Base-by-base conservation (phyloP, 2,888 invertebrate genomes). In the Clusia tigrina region DNA sequence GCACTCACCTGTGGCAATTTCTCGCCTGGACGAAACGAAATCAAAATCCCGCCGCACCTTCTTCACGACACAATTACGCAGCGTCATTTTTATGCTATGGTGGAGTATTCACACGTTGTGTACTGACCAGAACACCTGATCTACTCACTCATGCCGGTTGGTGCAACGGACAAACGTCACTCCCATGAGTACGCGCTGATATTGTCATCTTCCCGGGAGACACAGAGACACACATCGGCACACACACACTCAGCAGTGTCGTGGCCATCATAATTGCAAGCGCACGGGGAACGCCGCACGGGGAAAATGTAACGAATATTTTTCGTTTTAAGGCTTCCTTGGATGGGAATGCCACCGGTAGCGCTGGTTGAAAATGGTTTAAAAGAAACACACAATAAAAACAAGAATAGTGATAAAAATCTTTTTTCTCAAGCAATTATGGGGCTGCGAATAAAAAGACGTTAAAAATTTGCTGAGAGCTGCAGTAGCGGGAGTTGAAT, bases 381-480 rank as follows among this genome's bases (percentile, higher is more conserved):
- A 32, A 12, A 32, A 32, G 5, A 32, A 32, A 32, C 5, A 32
- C 32, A 17, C 10, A 42, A 17, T n/a, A 42, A 32, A 32, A 32
- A 42, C n/a, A n/a, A 32, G 42, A 23, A 22, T 15, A 32, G n/a
- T 55, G 74, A 74, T 74, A 74, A 71, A 32, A 64, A 64, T 55
- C 62, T 58, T 51, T 66, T n/a, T 74, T 74, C 74, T 75, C 74
- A 74, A 71, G 72, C 74, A 74, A 76, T 74, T 74, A 59, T 53
- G 6, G 42, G 10, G 6, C 10, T 20, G 48, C 48, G 15, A 48
- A 20, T 9, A 48, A 22, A 48, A 48, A 48, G 18, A 48, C 48
- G 48, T 48, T 48, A 48, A 10, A 15, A 42, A 9, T 32, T 32
- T 32, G n/a, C n/a, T n/a, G n/a, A n/a, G n/a, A n/a, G n/a, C n/a